A percentile compares a stretch with the other conserved stretches of the same genome.
Conservation (phyloP, 35 echinoderm and acorn worm species). For the Lytechinus variegatus region DNA sequence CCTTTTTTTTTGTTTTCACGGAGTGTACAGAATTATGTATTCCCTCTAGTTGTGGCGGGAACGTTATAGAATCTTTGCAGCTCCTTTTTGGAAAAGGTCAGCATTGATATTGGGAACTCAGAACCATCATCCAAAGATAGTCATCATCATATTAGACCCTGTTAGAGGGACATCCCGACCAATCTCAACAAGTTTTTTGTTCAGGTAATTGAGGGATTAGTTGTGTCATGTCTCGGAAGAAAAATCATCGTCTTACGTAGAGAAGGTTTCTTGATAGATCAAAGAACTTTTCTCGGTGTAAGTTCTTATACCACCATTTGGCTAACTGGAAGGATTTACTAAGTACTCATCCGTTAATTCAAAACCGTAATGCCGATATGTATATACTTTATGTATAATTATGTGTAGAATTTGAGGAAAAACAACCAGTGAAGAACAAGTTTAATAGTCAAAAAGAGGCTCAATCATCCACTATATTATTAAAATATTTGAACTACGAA, state of each 20-base stretch:
- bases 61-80: background rate
- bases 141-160: background rate
- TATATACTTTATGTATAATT: no score
- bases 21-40: background rate
- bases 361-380: no score
- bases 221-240: background rate
- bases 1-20: background rate
- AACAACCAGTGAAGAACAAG: no score
- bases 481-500: no score
- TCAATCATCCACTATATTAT: no score
- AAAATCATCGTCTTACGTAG: background rate
- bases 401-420: no score
- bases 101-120: background rate
- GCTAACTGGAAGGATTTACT: background rate
- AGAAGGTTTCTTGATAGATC: background rate
- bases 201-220: background rate
- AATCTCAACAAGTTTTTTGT: background rate
- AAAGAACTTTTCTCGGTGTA: background rate
- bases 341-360: no score
- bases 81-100: background rate
- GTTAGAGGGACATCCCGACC: slow-evolving; percentile 7
- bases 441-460: no score
- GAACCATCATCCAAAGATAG: slow-evolving; percentile 10
- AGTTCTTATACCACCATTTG: background rate
- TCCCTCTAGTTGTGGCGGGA: background rate